Conservation (phyloP, 23 tunicate species). For the Clavelina lepadiformis region DNA sequence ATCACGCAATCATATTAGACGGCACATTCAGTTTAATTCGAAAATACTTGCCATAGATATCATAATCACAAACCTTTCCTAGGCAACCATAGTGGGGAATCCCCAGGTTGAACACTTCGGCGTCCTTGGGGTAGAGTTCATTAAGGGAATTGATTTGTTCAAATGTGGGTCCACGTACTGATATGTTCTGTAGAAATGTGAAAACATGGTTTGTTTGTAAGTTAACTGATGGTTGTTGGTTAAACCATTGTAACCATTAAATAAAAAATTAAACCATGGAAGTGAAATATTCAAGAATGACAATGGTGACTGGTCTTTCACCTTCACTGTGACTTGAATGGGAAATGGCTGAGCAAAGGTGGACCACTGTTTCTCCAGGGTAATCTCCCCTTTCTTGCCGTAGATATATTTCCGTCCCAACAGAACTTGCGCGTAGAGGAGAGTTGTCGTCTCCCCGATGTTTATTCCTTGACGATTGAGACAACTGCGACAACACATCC, state of each 20-base stretch:
- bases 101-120: conserved; percentile 56
- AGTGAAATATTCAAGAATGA: too few relatives aligned
- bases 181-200: conserved; percentile 47
- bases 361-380: conserved; percentile 89
- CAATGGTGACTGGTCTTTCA: too few relatives aligned
- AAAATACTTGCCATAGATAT: conserved; percentile 2
- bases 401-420: conserved; percentile 81
- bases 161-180: conserved; percentile 70
- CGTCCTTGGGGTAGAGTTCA: conserved; percentile 54
- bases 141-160: conserved; percentile 37
- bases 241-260: too few relatives aligned
- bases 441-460: conserved; percentile 59
- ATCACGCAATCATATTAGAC: neutral
- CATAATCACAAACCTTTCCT: conserved; percentile 79
- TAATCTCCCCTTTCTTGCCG: conserved; percentile 59
- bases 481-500: conserved; percentile 5
- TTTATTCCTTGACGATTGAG: conserved; percentile 75
- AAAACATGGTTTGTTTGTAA: too few relatives aligned
- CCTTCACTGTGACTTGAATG: conserved; percentile 65
- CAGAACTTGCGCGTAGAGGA: conserved; percentile 72
- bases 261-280: too few relatives aligned
- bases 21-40: neutral
- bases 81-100: conserved; percentile 68
- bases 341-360: conserved; percentile 38
- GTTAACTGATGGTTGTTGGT: too few relatives aligned